A percentile compares a stretch with the other conserved stretches of the same genome.
phyloP scores from a whole-genome alignment of 1,140 invertebrate genomes.

The Bombus waltoni region DNA sequence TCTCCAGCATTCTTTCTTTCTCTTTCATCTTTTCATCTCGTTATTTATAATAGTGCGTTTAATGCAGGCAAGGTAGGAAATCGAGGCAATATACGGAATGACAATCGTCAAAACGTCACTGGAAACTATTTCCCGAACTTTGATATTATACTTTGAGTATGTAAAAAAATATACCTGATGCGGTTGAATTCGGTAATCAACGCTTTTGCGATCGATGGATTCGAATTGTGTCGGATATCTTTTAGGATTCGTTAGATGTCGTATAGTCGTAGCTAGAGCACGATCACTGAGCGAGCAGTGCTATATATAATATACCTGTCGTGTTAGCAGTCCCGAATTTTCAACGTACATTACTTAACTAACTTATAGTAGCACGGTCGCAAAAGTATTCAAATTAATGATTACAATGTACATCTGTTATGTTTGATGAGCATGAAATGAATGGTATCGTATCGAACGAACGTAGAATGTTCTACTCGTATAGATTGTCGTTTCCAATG shows the following conservation, averaged over 20 bases:
- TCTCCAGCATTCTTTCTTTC: slow-evolving; percentile 12
- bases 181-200: slow-evolving; percentile 16
- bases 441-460: slow-evolving; percentile 17
- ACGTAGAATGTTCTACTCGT: slow-evolving; percentile 7
- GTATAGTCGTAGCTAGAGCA: neutral
- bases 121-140: slow-evolving; percentile 46
- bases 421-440: slow-evolving; percentile 7
- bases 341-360: neutral
- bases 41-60: slow-evolving; percentile 70
- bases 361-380: neutral
- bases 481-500: slow-evolving; percentile 33
- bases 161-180: slow-evolving; percentile 46
- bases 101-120: slow-evolving; percentile 50
- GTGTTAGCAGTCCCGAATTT: neutral
- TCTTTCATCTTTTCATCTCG: slow-evolving; percentile 46
- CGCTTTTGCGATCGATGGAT: slow-evolving; percentile 22
- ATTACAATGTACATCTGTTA: neutral
- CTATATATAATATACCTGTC: too few species aligned
- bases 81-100: slow-evolving; percentile 71
- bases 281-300: too few species aligned
- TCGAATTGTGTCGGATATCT: neutral
- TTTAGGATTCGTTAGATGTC: neutral
- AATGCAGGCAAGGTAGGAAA: slow-evolving; percentile 70
- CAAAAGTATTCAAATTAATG: slow-evolving; percentile 19
- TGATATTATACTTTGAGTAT: slow-evolving; percentile 19